Percentiles rank a stretch among this genome's conserved stretches.
Evolutionary conservation across 2,888 invertebrate species (phyloP).

Genomic region (Pomacea canaliculata): DNA sequence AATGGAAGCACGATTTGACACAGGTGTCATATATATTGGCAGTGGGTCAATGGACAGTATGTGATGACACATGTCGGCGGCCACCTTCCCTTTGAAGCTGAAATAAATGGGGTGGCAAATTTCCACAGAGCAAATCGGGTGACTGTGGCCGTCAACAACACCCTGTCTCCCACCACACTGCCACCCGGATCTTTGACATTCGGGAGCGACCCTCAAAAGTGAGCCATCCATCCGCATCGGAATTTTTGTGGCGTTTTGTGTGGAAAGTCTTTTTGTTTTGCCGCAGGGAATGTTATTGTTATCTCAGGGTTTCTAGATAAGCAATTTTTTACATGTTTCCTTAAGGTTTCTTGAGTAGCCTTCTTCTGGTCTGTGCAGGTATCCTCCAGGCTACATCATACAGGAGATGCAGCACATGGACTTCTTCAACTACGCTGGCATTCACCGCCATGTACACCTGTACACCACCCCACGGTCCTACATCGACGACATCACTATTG

Average conservation of each 20-base stretch:
- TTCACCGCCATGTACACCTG: constrained; percentile 90
- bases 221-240: constrained; percentile 5
- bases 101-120: constrained; percentile 79
- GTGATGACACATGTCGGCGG: constrained; percentile 91
- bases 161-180: constrained; percentile 84
- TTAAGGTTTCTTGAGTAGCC: not conserved
- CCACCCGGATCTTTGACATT: constrained; percentile 83
- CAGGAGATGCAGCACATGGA: constrained; percentile 88
- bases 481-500: constrained; percentile 87
- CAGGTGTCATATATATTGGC: constrained; percentile 27
- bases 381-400: constrained; percentile 76
- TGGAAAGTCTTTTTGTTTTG: too few species aligned
- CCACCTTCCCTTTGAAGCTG: constrained; percentile 92
- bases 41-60: constrained; percentile 91
- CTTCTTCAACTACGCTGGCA: constrained; percentile 98
- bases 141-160: constrained; percentile 95
- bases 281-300: too few species aligned
- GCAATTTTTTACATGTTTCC: not conserved
- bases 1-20: too few species aligned
- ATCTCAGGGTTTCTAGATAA: too few species aligned
- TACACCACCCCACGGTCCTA: constrained; percentile 87
- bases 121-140: constrained; percentile 75
- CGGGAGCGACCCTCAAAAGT: constrained; percentile 55
- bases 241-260: not conserved
- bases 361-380: constrained; percentile 66